phyloP scores from a whole-genome alignment of 2,113 vertebrate genomes.

The Madoqua kirkii region DNA sequence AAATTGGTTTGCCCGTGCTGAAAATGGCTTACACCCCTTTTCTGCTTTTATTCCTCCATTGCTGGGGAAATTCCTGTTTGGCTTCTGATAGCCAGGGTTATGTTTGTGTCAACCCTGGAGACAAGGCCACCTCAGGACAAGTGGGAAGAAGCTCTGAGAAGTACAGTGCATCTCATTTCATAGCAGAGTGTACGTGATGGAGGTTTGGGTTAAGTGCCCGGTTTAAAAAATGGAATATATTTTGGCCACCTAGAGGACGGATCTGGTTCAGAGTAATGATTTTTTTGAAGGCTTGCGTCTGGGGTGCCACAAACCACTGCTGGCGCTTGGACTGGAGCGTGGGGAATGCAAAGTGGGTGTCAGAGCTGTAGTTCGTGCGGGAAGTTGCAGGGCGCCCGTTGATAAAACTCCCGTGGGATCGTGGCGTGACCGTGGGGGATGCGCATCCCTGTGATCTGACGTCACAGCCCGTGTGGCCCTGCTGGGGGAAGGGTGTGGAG shows the following conservation, averaged over 20 bases:
- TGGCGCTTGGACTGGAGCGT: background rate
- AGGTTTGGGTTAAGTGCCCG: background rate
- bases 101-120: background rate
- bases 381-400: accelerated
- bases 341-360: background rate
- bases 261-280: background rate
- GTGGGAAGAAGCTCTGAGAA: too few species aligned
- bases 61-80: background rate
- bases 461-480: background rate
- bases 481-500: accelerated
- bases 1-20: background rate
- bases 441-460: background rate
- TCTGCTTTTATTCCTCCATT: background rate
- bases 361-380: background rate
- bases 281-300: background rate
- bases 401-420: accelerated
- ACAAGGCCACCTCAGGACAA: background rate
- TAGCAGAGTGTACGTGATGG: too few species aligned
- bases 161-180: background rate
- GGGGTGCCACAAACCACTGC: background rate
- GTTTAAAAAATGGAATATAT: background rate
- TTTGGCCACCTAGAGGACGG: background rate
- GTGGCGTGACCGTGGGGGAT: accelerated
- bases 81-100: background rate
- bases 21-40: background rate